Evolutionary conservation across 2,888 invertebrate genomes (phyloP), one percentile per base, ranked within the genome.

Genomic region (Himalopsyche kuldschensis): DNA sequence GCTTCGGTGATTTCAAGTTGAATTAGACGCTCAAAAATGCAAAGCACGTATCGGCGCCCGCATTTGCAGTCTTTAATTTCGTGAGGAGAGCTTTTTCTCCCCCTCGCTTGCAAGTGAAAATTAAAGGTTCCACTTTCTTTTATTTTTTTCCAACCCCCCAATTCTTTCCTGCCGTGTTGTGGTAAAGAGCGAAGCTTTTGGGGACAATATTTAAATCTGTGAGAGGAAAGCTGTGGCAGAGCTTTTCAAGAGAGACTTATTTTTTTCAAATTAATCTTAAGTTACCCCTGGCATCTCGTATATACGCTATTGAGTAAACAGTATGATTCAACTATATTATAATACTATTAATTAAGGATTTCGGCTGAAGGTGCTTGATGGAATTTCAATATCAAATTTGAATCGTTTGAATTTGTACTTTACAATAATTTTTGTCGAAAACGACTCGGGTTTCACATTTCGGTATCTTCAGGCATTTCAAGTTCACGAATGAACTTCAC

Each of bases 81-180:
- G 79, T 79, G 80, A 79, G 79, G 83, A 31, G 75, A 32, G 55
- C 55, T 55, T 55, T 55, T 24, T 81, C 77, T 48, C 63, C 41
- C 80, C 80, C 81, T 75, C 69, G 69, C 32, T 69, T 78, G 55
- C 81, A 79, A 84, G 85, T 85, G 85, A 83, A 85, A 85, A 85
- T 85, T 85, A 84, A 85, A 85, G 84, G 81, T 84, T 84, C 82
- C 82, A 75, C 69, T 85, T 85, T 82, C 80, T 85, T 85, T 78
- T 75, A 20, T 78, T 47, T 75, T 79, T 55, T 80, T 48, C 35
- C 48, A 27, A 48, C 63, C 76, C 48, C 80, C 76, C 35, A 76
- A 75, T 30, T 83, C 47, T 78, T 32, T 77, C 77, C n/a, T 75
- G 75, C 47, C 78, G 41, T 47, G 84, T 80, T 83, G 81, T 31